Evolutionary conservation across 2,797 vertebrate genomes (phyloP), one percentile per base, ranked within the genome.

Genomic region (Chromobotia macracanthus): DNA sequence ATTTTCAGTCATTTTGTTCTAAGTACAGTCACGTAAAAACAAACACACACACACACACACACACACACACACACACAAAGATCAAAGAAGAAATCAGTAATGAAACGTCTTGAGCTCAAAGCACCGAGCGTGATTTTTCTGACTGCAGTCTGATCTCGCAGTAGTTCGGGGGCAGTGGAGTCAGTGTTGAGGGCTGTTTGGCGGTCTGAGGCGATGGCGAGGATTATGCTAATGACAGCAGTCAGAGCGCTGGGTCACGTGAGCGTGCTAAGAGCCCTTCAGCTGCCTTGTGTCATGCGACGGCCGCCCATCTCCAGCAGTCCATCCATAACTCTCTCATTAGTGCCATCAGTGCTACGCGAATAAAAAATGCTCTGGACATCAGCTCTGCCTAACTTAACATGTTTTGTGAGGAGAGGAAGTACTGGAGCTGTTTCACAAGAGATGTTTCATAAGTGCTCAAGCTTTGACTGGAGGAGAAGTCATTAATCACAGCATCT

Each of bases 301-400:
- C 23, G 23, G 23, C 19, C 18, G 18, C 23, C 9, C 23, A 68
- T 77, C 53, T 77, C 38, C 64, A 68, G 23, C 8, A 25, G 38
- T 68, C 64, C 19, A 21, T 77, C 53, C 58, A 68, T 77, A 56
- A 77, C 23, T 35, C 53, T 77, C 75, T 77, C 53, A 77, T 77
- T 77, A 77, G 38, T 58, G 64, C 25, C 2, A 41, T 31, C 38
- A 16, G 23, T 7, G 9, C 21, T 38, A 77, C 0, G 5, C 31
- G 53, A 67, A 58, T 68, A 60, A 68, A 64, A n/a, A 77, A 68
- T 53, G 1, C 31, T 63, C 23, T 12, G 0, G 48, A 75, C 72
- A 65, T 64, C 19, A 13, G 35, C 23, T 56, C 19, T 67, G 74
- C 51, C 56, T 46, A 60, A 69, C 41, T 46, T 56, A 50, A 46